These are phyloP conservation scores for Crypturellus tataupa DNA, from an alignment of 2,797 vertebrate species.

Conservation along the genomic window DNA sequence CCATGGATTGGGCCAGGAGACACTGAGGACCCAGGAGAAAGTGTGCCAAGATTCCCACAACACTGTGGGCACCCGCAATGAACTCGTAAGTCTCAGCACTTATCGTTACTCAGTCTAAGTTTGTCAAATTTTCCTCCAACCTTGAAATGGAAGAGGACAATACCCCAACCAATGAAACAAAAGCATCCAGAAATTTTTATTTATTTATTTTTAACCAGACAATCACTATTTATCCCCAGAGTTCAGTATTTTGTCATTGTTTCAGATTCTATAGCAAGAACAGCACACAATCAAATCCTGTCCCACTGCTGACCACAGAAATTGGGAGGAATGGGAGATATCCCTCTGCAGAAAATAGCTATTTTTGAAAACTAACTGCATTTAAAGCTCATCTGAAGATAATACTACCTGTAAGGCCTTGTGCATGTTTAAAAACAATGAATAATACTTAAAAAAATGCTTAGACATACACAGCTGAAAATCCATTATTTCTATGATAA, in stretches of 20 bases:
- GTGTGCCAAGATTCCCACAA: neutral
- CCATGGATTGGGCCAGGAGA: neutral
- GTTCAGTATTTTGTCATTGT: neutral
- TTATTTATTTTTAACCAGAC: neutral
- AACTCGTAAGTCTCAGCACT: neutral
- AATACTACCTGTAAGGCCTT: neutral
- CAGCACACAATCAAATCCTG: neutral
- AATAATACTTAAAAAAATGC: neutral
- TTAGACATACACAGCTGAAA: neutral
- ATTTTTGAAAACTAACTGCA: neutral
- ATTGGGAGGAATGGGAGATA: neutral
- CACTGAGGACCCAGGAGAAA: neutral
- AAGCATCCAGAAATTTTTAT: neutral
- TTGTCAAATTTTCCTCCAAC: neutral
- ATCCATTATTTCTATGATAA: neutral
- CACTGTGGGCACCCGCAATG: neutral
- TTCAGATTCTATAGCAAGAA: neutral
- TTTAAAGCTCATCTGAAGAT: neutral
- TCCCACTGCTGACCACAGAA: neutral
- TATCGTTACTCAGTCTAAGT: neutral
- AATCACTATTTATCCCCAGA: neutral
- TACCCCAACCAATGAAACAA: neutral
- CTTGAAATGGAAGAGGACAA: neutral
- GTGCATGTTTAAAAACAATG: neutral
- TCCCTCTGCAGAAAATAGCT: neutral